Percentiles rank a stretch among this genome's conserved stretches.
Evolutionary conservation across 2,113 vertebrate species (phyloP).

Genomic region (Semnopithecus entellus): DNA sequence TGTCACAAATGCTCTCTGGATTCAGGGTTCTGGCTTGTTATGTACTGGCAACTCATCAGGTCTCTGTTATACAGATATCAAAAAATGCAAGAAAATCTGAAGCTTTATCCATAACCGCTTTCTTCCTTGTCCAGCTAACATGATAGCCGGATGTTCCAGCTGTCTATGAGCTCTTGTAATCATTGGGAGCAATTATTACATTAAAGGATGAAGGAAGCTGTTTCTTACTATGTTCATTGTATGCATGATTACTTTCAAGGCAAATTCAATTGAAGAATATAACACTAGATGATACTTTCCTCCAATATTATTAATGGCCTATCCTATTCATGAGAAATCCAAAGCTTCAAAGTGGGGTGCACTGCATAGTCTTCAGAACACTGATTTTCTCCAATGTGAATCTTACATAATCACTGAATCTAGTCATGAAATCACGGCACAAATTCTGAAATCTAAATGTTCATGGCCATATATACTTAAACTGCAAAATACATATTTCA

Average conservation of each 20-base stretch:
- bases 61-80: constrained; percentile 66
- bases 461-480: background rate
- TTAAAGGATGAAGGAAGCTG: background rate
- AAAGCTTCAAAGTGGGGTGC: background rate
- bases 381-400: background rate
- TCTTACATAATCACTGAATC: background rate
- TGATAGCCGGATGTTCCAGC: constrained; percentile 31
- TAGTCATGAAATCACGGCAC: background rate
- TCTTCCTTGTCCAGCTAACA: background rate
- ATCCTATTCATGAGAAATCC: background rate
- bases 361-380: background rate
- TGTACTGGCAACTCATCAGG: constrained; percentile 63
- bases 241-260: background rate
- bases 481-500: background rate
- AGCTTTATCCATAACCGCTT: background rate
- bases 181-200: constrained; percentile 58
- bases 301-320: background rate
- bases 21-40: constrained; percentile 76
- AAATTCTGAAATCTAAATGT: background rate
- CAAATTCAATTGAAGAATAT: background rate
- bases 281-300: background rate
- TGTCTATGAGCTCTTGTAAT: constrained; percentile 10
- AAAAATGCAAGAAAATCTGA: constrained; percentile 33
- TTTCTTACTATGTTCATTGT: constrained; percentile 7
- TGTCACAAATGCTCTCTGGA: constrained; percentile 83